Evolutionary conservation across 35 echinoderm and acorn worm species (phyloP).

Genomic region (Acanthaster planci): DNA sequence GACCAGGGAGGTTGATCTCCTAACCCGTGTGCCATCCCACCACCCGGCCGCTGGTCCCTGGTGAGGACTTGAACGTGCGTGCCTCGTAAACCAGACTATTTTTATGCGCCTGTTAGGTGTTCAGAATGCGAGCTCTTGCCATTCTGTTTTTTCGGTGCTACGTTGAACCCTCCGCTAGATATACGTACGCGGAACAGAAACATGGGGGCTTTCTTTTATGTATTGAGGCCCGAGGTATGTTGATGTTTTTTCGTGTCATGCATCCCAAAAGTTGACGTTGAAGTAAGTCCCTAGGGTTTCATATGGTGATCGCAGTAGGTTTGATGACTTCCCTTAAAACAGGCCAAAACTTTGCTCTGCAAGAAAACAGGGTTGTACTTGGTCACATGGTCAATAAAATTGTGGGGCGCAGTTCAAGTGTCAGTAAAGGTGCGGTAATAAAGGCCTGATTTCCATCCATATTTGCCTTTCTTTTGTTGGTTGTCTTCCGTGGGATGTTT

Average conservation of each 20-base stretch:
- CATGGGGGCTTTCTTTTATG: background rate
- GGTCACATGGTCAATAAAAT: too few relatives aligned
- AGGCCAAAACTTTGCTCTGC: too few relatives aligned
- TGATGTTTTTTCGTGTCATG: slow-evolving; percentile 23
- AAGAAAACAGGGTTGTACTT: too few relatives aligned
- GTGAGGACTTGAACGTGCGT: background rate
- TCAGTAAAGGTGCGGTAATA: too few relatives aligned
- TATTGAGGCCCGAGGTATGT: slow-evolving; percentile 4
- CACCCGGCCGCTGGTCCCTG: background rate
- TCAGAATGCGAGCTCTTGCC: background rate
- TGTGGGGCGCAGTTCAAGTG: too few relatives aligned
- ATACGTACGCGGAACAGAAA: slow-evolving; percentile 4
- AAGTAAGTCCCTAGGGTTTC: too few relatives aligned
- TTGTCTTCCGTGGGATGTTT: too few relatives aligned
- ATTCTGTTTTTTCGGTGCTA: background rate
- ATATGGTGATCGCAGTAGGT: too few relatives aligned
- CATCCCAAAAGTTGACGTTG: slow-evolving; percentile 1
- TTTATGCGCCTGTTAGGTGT: slow-evolving; percentile 3
- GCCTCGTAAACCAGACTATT: slow-evolving; percentile 16
- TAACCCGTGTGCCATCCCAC: background rate
- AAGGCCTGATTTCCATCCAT: too few relatives aligned
- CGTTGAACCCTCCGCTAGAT: background rate
- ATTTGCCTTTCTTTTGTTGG: too few relatives aligned
- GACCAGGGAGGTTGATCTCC: background rate
- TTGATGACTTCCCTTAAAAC: too few relatives aligned